Conservation (phyloP, 2,797 vertebrate species). For the Coluber constrictor region DNA sequence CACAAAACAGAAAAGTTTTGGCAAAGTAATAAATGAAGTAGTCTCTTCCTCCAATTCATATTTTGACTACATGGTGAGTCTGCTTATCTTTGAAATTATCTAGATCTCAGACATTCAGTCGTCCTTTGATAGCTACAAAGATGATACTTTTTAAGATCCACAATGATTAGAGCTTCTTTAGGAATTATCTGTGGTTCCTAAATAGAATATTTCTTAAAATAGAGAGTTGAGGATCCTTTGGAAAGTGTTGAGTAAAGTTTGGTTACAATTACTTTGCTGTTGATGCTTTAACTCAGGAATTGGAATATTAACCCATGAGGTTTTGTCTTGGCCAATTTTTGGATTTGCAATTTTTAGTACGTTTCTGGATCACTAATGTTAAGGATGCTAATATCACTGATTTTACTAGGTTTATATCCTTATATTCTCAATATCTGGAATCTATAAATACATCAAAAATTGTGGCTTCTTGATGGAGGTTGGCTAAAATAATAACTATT, state of each 20-base stretch:
- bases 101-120: neutral
- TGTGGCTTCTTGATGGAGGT: neutral
- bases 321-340: neutral
- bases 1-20: neutral
- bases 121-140: neutral
- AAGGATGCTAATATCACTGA: neutral
- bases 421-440: neutral
- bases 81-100: neutral
- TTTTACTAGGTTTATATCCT: neutral
- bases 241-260: neutral
- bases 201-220: too few species aligned
- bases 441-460: neutral
- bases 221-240: neutral
- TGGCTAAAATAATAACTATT: neutral
- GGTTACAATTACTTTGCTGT: neutral
- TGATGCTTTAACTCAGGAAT: neutral
- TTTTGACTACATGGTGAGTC: neutral
- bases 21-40: neutral
- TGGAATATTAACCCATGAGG: neutral
- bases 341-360: neutral
- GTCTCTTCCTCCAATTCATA: neutral
- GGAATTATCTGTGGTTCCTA: neutral
- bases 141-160: neutral
- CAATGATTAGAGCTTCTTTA: neutral
- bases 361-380: neutral